phyloP scores from a whole-genome alignment of 2,113 vertebrate species.

The Lucifuga dentata region DNA sequence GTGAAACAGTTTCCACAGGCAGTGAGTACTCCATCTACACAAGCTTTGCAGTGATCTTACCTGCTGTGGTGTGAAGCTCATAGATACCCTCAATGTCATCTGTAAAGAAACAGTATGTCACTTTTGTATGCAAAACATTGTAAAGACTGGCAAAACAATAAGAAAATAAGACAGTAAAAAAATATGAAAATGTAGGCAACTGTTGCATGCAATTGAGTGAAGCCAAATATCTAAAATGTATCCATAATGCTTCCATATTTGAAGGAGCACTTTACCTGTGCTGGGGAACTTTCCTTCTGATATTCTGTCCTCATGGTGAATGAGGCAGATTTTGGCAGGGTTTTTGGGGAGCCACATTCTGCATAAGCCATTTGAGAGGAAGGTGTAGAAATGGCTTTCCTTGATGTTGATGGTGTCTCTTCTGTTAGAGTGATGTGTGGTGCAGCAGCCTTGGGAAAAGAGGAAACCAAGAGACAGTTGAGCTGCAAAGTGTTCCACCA shows the following conservation, averaged over 20 bases:
- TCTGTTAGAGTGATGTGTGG: slow-evolving; percentile 55
- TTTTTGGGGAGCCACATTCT: slow-evolving; percentile 21
- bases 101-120: slow-evolving; percentile 35
- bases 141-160: too few species aligned
- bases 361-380: slow-evolving; percentile 1
- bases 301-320: slow-evolving; percentile 55
- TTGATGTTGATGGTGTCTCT: slow-evolving; percentile 59
- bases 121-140: neutral
- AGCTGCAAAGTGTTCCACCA: neutral
- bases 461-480: neutral
- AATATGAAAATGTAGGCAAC: too few species aligned
- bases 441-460: slow-evolving; percentile 37
- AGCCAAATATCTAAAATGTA: neutral
- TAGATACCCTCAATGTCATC: slow-evolving; percentile 76
- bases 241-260: neutral
- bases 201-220: too few species aligned
- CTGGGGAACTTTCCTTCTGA: slow-evolving; percentile 45
- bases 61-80: slow-evolving; percentile 76
- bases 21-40: neutral
- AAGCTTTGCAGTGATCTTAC: slow-evolving; percentile 45
- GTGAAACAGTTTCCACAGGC: neutral
- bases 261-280: slow-evolving; percentile 57
- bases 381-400: slow-evolving; percentile 37
- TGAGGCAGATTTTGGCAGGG: slow-evolving; percentile 66
- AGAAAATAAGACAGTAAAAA: too few species aligned